Percentiles rank a stretch among this genome's conserved stretches.
phyloP scores from a whole-genome alignment of 2,113 vertebrate genomes.

The Dinomys branickii region DNA sequence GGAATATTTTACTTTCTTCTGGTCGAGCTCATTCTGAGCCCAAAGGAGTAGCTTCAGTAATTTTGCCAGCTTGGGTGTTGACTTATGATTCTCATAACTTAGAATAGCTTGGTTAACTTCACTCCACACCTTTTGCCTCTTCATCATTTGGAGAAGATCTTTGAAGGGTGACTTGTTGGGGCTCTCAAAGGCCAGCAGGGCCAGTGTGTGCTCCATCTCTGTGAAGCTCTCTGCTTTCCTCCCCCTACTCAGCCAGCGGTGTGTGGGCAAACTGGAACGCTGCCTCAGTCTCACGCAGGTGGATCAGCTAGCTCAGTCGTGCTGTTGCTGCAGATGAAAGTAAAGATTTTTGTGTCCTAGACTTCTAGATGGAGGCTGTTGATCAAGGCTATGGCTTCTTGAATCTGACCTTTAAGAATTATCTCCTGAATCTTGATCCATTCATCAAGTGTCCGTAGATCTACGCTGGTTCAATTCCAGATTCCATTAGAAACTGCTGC shows the following conservation, averaged over 20 bases:
- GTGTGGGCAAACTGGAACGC: slow-evolving; percentile 98
- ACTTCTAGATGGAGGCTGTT: slow-evolving; percentile 98
- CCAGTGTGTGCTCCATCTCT: slow-evolving; percentile 97
- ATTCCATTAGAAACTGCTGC: slow-evolving; percentile 97
- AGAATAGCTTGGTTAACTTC: slow-evolving; percentile 98
- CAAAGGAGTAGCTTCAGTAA: slow-evolving; percentile 98
- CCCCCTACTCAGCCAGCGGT: slow-evolving; percentile 97
- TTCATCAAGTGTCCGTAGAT: slow-evolving; percentile 96
- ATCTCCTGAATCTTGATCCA: slow-evolving; percentile 98
- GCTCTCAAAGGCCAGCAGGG: slow-evolving; percentile 96
- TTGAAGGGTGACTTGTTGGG: slow-evolving; percentile 97
- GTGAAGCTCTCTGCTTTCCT: slow-evolving; percentile 98
- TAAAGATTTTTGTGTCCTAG: slow-evolving; percentile 98
- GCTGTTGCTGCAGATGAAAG: slow-evolving; percentile 99
- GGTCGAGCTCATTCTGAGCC: slow-evolving; percentile 99
- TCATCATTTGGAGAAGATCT: slow-evolving; percentile 98
- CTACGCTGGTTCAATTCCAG: slow-evolving; percentile 97
- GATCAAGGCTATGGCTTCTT: slow-evolving; percentile 96
- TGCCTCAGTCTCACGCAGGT: slow-evolving; percentile 96
- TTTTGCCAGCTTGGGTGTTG: slow-evolving; percentile 98
- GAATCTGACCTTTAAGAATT: slow-evolving; percentile 98
- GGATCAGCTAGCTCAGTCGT: slow-evolving; percentile 98
- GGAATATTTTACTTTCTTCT: slow-evolving; percentile 99
- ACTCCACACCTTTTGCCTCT: slow-evolving; percentile 99
- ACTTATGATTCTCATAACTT: slow-evolving; percentile 89